Conservation (phyloP, 2,113 vertebrate genomes). For the Ahaetulla prasina region DNA sequence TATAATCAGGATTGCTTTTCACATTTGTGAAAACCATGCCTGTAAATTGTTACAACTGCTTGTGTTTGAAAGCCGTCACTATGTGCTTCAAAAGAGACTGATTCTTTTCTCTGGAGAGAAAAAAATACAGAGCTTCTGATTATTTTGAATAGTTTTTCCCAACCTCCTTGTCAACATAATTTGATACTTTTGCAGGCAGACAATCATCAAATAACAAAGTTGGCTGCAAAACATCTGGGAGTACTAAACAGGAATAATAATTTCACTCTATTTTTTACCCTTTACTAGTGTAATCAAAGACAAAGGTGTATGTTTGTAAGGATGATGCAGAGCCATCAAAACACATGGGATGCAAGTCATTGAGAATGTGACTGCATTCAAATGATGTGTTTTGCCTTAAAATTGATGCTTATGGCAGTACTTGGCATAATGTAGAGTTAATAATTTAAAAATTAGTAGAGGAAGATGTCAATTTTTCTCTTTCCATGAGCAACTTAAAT, state of each 20-base stretch:
- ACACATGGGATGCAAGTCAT: not conserved
- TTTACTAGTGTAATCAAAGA: not conserved
- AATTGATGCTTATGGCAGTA: not conserved
- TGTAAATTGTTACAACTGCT: not conserved
- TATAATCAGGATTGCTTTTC: not conserved
- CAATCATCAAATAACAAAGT: conserved; percentile 36
- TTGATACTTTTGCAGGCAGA: conserved; percentile 9
- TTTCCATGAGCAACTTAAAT: not conserved
- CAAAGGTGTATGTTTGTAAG: conserved; percentile 4
- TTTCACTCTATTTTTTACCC: not conserved
- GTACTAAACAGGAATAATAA: not conserved
- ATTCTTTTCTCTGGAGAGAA: not conserved
- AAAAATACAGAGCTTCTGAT: not conserved
- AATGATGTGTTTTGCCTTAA: not conserved
- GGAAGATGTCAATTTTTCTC: not conserved
- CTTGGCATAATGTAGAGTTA: fast-evolving
- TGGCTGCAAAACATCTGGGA: conserved; percentile 8
- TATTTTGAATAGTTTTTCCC: not conserved
- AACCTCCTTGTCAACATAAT: not conserved
- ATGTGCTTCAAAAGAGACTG: not conserved
- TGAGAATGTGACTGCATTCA: not conserved
- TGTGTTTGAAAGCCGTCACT: not conserved
- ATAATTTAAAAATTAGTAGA: not conserved
- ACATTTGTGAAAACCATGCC: not conserved
- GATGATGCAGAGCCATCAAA: not conserved